phyloP scores from a whole-genome alignment of 2,888 invertebrate species.

The Allygus modestus region DNA sequence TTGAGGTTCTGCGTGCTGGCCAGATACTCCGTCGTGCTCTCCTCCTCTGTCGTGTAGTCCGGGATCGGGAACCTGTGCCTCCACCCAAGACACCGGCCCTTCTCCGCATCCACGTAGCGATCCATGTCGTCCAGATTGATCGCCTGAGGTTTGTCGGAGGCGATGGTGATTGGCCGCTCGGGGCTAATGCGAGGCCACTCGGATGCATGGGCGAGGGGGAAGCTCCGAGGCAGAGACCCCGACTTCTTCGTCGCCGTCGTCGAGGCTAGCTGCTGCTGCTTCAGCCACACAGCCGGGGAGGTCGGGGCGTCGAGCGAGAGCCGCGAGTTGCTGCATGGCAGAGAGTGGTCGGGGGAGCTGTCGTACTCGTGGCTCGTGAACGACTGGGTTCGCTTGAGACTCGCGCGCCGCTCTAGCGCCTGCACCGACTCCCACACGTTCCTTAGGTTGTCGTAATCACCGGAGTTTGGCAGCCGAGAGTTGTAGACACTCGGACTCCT shows the following conservation, averaged over 20 bases:
- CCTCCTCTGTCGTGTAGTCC: constrained; percentile 72
- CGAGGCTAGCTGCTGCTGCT: constrained; percentile 82
- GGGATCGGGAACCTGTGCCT: constrained; percentile 69
- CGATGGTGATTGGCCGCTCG: constrained; percentile 84
- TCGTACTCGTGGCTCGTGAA: constrained; percentile 71
- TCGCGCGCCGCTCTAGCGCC: constrained; percentile 62
- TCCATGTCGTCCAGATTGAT: constrained; percentile 82
- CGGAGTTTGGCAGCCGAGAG: constrained; percentile 59
- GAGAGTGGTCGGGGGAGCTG: constrained; percentile 67
- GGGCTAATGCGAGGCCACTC: constrained; percentile 75
- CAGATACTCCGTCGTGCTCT: constrained; percentile 73
- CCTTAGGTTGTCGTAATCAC: constrained; percentile 69
- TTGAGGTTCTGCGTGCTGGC: constrained; percentile 74
- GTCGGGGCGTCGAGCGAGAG: constrained; percentile 77
- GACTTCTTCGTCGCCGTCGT: constrained; percentile 83
- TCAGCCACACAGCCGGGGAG: constrained; percentile 84
- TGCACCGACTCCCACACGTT: constrained; percentile 67
- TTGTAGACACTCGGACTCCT: constrained; percentile 64
- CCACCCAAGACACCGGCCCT: constrained; percentile 68
- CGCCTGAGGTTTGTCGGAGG: constrained; percentile 83
- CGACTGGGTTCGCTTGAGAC: constrained; percentile 72
- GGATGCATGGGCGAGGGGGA: constrained; percentile 78
- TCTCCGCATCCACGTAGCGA: constrained; percentile 74
- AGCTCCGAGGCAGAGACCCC: constrained; percentile 87
- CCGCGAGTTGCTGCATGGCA: constrained; percentile 67